Evolutionary conservation across 2,888 invertebrate genomes (phyloP).

Genomic region (Deilephila porcellus): DNA sequence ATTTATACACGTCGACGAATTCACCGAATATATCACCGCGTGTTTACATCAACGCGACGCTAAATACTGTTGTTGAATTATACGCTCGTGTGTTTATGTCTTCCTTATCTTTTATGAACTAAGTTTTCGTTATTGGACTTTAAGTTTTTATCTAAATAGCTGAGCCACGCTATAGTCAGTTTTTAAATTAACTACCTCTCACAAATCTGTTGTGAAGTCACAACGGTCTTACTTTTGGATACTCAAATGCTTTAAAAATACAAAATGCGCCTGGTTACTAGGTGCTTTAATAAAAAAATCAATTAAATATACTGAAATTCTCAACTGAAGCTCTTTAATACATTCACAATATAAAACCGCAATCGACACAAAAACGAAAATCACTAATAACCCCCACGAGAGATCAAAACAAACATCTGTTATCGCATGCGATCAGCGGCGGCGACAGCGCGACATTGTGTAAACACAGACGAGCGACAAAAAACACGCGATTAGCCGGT

Average conservation of each 20-base stretch:
- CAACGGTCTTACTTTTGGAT: no score
- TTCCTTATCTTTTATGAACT: background rate
- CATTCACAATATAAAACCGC: no score
- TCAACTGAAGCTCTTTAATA: no score
- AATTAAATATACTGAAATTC: no score
- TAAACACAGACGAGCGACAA: constrained; percentile 39
- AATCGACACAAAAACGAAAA: background rate
- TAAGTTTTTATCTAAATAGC: background rate
- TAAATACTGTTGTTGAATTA: background rate
- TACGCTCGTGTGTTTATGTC: background rate
- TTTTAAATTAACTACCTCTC: no score
- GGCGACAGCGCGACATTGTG: constrained; percentile 40
- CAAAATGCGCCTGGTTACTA: no score
- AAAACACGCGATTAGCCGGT: constrained; percentile 47
- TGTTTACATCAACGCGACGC: constrained; percentile 23
- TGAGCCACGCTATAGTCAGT: no score
- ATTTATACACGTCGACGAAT: constrained; percentile 54
- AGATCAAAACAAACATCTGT: constrained; percentile 26
- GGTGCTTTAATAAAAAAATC: no score
- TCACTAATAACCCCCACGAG: background rate
- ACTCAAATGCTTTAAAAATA: no score
- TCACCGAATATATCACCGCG: constrained; percentile 42
- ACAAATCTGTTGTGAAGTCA: no score
- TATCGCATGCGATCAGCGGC: constrained; percentile 25
- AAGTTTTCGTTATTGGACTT: background rate